These are phyloP conservation scores for Drosophila parabipectinata DNA, from an alignment of 1,140 invertebrate genomes.

Conservation along the genomic window DNA sequence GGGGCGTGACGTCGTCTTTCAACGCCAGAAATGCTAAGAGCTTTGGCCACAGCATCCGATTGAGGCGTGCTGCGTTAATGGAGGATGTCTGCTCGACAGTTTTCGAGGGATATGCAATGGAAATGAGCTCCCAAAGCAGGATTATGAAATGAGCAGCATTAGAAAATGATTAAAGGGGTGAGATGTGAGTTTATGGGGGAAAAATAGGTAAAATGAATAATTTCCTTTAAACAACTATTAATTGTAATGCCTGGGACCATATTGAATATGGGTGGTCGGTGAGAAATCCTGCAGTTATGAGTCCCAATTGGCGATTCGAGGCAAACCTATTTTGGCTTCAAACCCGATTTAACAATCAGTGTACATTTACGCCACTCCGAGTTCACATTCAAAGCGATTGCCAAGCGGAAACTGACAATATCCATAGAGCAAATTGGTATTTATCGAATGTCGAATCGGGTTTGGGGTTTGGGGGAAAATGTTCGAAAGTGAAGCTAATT, in stretches of 20 bases:
- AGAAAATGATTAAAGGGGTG: slow-evolving; percentile 2
- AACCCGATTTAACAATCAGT: background rate
- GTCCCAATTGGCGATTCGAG: background rate
- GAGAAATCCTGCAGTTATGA: background rate
- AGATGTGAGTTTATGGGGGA: no score
- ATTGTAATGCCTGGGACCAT: no score
- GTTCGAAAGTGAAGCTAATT: slow-evolving; percentile 36
- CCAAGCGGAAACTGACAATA: background rate
- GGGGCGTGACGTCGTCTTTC: slow-evolving; percentile 6
- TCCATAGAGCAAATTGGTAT: slow-evolving; percentile 14
- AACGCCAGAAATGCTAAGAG: slow-evolving; percentile 33
- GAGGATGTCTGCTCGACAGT: slow-evolving; percentile 41
- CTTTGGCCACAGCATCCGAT: slow-evolving; percentile 39
- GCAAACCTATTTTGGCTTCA: background rate
- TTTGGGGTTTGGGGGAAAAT: slow-evolving; percentile 12
- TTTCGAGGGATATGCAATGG: slow-evolving; percentile 12
- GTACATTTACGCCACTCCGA: background rate
- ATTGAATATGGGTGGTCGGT: background rate
- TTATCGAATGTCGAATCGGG: slow-evolving; percentile 17
- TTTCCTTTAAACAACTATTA: no score
- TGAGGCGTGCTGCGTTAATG: slow-evolving; percentile 39
- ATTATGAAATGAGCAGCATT: slow-evolving; percentile 32
- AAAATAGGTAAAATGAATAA: no score
- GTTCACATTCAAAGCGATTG: background rate
- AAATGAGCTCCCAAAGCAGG: background rate